Evolutionary conservation across 2,797 vertebrate genomes (phyloP), one percentile per base, ranked within the genome.

Genomic region (Esox masquinongy): DNA sequence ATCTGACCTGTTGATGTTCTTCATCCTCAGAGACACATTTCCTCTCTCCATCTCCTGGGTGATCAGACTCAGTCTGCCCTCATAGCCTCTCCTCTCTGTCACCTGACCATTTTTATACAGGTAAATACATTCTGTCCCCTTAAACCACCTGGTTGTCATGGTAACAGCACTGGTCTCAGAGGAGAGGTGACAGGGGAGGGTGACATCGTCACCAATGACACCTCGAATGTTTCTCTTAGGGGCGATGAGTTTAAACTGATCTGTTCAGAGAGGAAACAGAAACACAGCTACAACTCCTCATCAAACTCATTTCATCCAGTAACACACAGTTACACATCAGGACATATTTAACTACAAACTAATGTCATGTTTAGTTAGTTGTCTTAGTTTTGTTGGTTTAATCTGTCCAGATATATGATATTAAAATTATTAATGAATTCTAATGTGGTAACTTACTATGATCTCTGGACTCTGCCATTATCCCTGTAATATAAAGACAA

Each of bases 101-200:
- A 51, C 50, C 50, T 19, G 50, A 5, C 50, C 50, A 51, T 51
- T 51, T 14, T 51, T 4, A 22, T 69, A 69, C 49, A 75, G 31
- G 66, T 36, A 75, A 68, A 75, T 34, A 39, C 66, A 69, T 26
- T 69, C 74, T 75, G 26, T 68, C 64, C 11, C 66, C 5, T 68
- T 75, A 75, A 75, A 68, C 74, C 74, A 69, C 49, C 74, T 75
- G 74, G 56, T 68, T 14, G 66, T 53, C 66, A 36, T 75, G 66
- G 74, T 5, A 68, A 75, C 74, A 36, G 74, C 66, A 69, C 50
- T 69, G 74, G 26, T 53, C 53, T 53, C 50, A 51, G 50, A 14
- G 6, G 50, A 39, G 26, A 75, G 39, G 11, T 69, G 26, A 50
- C 66, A 75, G 26, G 3, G 31, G 17, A 75, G 24, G 19, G 29